phyloP scores from a whole-genome alignment of 2,888 invertebrate species.

The Sceliomorpha sp. region DNA sequence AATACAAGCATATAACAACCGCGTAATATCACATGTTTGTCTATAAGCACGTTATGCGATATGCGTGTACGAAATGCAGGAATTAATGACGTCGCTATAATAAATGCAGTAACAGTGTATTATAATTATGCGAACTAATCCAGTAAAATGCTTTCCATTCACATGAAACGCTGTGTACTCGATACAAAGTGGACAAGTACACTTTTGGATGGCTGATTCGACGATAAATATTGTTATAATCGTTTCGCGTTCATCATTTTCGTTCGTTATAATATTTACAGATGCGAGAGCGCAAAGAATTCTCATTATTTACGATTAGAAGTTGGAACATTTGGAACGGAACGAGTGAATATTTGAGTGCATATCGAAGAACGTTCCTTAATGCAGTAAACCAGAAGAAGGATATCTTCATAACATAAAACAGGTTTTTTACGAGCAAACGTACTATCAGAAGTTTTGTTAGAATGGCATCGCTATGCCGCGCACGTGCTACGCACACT shows the following conservation, averaged over 20 bases:
- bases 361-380: too few relatives aligned
- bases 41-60: conserved; percentile 55
- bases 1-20: conserved; percentile 56
- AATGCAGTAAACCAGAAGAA: too few relatives aligned
- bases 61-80: conserved; percentile 49
- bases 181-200: conserved; percentile 2
- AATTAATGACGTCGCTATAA: conserved; percentile 50
- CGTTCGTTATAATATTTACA: too few relatives aligned
- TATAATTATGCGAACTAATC: conserved; percentile 54
- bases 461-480: conserved; percentile 44
- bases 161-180: conserved; percentile 35
- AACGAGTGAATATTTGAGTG: too few relatives aligned
- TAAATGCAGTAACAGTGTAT: conserved; percentile 47
- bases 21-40: conserved; percentile 53
- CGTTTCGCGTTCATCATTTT: too few relatives aligned
- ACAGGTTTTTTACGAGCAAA: conserved; percentile 44
- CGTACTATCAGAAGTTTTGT: conserved; percentile 14
- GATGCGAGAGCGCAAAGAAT: too few relatives aligned
- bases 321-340: too few relatives aligned
- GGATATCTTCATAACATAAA: conserved; percentile 25
- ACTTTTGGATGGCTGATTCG: too few relatives aligned
- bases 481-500: conserved; percentile 44
- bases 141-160: conserved; percentile 39
- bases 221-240: too few relatives aligned
- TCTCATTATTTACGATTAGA: too few relatives aligned